Conservation (phyloP, 2,797 vertebrate species). For the Smutsia temminckii region DNA sequence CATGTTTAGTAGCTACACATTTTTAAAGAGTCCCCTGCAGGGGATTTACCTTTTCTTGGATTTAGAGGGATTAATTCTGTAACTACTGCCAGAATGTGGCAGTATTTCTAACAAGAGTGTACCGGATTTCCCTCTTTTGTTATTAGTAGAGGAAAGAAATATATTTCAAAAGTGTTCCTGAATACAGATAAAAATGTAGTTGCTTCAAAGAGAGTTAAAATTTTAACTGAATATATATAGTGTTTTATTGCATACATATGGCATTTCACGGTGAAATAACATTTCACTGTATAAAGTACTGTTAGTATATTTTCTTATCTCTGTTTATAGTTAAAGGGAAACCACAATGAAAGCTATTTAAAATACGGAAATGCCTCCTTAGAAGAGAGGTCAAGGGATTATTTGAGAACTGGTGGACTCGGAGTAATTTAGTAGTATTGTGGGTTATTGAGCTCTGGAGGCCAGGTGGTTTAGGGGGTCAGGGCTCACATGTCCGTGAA, state of each 20-base stretch:
- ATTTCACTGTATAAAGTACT: not conserved
- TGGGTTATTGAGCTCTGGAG: not conserved
- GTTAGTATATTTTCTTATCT: constrained; percentile 18
- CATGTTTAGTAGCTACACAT: constrained; percentile 27
- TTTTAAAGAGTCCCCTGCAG: not conserved
- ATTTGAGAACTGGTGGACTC: constrained; percentile 5
- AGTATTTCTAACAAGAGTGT: not conserved
- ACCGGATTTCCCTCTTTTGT: constrained; percentile 58
- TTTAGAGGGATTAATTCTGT: constrained; percentile 21
- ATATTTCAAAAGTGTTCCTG: constrained; percentile 13
- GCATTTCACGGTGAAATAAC: not conserved
- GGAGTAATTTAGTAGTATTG: not conserved
- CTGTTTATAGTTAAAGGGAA: constrained; percentile 53
- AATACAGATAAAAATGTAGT: not conserved
- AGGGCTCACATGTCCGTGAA: not conserved
- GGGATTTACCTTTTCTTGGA: constrained; percentile 18
- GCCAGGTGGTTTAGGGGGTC: not conserved
- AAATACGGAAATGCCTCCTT: constrained; percentile 41
- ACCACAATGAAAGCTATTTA: constrained; percentile 31
- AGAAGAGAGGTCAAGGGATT: constrained; percentile 30
- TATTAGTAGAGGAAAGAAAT: not conserved
- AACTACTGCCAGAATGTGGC: constrained; percentile 42
- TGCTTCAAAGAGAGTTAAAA: constrained; percentile 22
- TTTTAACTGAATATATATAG: not conserved
- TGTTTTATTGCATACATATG: not conserved